Evolutionary conservation across 2,113 vertebrate species (phyloP).

Genomic region (Nasalis larvatus): DNA sequence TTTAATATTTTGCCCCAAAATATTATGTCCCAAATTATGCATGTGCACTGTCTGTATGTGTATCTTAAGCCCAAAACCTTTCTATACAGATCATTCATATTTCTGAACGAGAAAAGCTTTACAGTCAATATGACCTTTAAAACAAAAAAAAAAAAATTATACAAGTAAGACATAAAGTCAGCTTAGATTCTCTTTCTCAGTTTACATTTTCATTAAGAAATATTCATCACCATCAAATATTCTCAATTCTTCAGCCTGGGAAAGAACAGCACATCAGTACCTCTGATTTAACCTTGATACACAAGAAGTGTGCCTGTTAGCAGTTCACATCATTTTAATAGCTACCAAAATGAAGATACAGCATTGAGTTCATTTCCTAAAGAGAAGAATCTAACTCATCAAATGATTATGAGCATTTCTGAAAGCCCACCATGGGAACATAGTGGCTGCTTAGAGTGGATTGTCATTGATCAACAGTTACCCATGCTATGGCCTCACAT

Average conservation of each 20-base stretch:
- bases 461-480: background rate
- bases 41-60: background rate
- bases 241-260: background rate
- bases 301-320: background rate
- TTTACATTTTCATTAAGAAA: background rate
- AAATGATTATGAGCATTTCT: background rate
- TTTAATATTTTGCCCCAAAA: background rate
- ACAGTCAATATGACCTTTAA: slow-evolving; percentile 3
- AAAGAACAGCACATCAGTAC: slow-evolving; percentile 1
- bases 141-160: background rate
- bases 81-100: background rate
- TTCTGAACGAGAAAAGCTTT: background rate
- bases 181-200: background rate
- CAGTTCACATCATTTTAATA: slow-evolving; percentile 28
- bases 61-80: slow-evolving; percentile 10
- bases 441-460: background rate
- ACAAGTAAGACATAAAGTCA: slow-evolving; percentile 29
- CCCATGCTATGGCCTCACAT: background rate
- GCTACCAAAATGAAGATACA: background rate
- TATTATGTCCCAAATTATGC: no score
- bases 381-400: slow-evolving; percentile 38
- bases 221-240: background rate
- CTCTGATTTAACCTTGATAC: slow-evolving; percentile 42
- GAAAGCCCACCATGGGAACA: background rate
- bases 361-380: slow-evolving; percentile 21